These are phyloP conservation scores for Chiridota heheva DNA, from an alignment of 35 echinoderm and acorn worm genomes.

Conservation along the genomic window DNA sequence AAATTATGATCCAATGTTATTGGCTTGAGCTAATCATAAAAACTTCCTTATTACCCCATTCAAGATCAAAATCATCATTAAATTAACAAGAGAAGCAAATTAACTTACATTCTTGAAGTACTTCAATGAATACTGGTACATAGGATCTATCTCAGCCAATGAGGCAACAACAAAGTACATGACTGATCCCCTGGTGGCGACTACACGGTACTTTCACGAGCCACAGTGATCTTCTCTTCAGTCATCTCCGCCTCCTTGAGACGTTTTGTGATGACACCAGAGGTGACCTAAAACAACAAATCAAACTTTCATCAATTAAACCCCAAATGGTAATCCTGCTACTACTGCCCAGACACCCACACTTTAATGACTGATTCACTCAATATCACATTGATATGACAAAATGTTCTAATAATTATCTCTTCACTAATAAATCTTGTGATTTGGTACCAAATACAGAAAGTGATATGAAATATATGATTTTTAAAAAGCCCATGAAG, in stretches of 20 bases:
- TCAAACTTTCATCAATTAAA: background rate
- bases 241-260: slow-evolving; percentile 86
- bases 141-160: slow-evolving; percentile 95
- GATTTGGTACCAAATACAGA: too few relatives aligned
- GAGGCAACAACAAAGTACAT: slow-evolving; percentile 97
- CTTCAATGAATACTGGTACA: slow-evolving; percentile 98
- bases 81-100: too few relatives aligned
- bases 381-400: too few relatives aligned
- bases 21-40: too few relatives aligned
- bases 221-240: slow-evolving; percentile 91
- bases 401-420: too few relatives aligned
- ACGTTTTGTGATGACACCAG: slow-evolving; percentile 92
- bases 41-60: too few relatives aligned
- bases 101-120: slow-evolving; percentile 97
- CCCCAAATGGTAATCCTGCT: background rate
- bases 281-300: slow-evolving; percentile 67
- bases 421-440: too few relatives aligned
- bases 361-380: too few relatives aligned
- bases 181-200: slow-evolving; percentile 88
- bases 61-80: too few relatives aligned
- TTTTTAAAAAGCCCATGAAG: too few relatives aligned
- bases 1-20: too few relatives aligned
- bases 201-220: slow-evolving; percentile 91
- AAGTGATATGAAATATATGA: too few relatives aligned
- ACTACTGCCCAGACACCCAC: background rate